phyloP scores from a whole-genome alignment of 2,797 vertebrate species.

The Saguinus oedipus region DNA sequence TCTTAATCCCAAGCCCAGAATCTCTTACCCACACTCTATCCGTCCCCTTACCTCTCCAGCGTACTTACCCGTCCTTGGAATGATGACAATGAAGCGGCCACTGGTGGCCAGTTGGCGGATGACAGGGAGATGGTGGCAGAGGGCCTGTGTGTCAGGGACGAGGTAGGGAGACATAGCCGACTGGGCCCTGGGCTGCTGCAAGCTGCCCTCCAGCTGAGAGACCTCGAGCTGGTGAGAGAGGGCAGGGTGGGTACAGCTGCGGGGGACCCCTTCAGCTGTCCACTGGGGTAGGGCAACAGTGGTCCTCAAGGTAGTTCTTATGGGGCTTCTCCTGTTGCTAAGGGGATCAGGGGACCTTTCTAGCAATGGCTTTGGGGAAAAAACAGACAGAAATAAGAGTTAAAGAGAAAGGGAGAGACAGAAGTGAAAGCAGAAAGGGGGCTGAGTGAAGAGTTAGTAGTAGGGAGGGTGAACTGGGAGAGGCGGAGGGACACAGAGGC shows the following conservation, averaged over 20 bases:
- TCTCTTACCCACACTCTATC: background rate
- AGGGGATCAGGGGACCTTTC: background rate
- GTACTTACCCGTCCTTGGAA: constrained; percentile 92
- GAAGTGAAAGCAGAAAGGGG: background rate
- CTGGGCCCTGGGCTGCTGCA: constrained; percentile 96
- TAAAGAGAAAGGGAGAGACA: background rate
- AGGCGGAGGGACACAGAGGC: fast-evolving
- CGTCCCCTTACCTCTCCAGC: background rate
- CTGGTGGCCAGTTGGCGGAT: constrained; percentile 94
- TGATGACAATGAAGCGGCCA: constrained; percentile 97
- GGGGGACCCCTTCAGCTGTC: background rate
- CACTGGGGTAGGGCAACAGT: background rate
- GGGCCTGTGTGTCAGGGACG: constrained; percentile 93
- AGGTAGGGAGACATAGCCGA: constrained; percentile 98
- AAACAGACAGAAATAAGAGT: background rate
- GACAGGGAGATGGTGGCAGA: constrained; percentile 93
- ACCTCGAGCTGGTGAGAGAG: constrained; percentile 91
- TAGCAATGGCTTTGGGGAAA: background rate
- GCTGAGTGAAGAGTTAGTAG: background rate
- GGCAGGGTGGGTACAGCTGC: background rate
- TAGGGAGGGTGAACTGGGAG: background rate
- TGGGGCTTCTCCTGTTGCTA: background rate
- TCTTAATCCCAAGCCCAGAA: background rate
- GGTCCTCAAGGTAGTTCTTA: background rate
- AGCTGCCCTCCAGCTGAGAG: constrained; percentile 97